Base-by-base conservation (phyloP, 2,888 invertebrate species). In the Eilema griseolum region DNA sequence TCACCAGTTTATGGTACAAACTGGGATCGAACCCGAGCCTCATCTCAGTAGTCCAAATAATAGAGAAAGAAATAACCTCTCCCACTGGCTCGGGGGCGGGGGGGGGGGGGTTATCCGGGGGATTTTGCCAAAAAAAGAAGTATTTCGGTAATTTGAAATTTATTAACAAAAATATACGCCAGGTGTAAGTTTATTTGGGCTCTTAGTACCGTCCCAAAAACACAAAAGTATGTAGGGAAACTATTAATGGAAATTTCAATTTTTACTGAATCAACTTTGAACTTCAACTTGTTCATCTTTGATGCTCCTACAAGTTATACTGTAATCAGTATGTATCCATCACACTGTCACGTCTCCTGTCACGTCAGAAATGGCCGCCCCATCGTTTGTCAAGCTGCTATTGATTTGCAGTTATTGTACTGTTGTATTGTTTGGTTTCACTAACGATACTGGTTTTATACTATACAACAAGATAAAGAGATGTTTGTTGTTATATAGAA, bases 351-450 rank as follows among this genome's bases (percentile, higher is more conserved):
- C 70, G 56, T 66, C 75, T 72, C 69, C 26, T 76, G 81, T 79
- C 81, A 76, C 80, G 82, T 84, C 83, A 87, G 82, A 83, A 83
- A 82, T 83, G 81, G 80, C 79, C 74, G 78, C 81, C 77, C 75
- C 74, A 80, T 88, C 87, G 86, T 89, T 89, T 89, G 88, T 90
- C 88, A 89, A 85, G 75, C 77, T 72, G 62, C 85, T 85, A 88
- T 89, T 88, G 89, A 89, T 89, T 87, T 85, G 76, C 79, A 79
- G 81, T 80, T 81, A 78, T 68, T 37, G 33, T n/a, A 61, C 64
- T 72, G 75, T 73, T 71, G 61, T 46, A 41, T 60, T 66, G 66
- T 70, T 52, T 70, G 52, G 31, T 26, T 52, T 60, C 59, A 61
- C 41, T 69, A 37, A 59, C 62, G 59, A 20, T 31, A 14, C 28